These are phyloP conservation scores for Turnix velox DNA, from an alignment of 2,113 vertebrate species.

Conservation along the genomic window DNA sequence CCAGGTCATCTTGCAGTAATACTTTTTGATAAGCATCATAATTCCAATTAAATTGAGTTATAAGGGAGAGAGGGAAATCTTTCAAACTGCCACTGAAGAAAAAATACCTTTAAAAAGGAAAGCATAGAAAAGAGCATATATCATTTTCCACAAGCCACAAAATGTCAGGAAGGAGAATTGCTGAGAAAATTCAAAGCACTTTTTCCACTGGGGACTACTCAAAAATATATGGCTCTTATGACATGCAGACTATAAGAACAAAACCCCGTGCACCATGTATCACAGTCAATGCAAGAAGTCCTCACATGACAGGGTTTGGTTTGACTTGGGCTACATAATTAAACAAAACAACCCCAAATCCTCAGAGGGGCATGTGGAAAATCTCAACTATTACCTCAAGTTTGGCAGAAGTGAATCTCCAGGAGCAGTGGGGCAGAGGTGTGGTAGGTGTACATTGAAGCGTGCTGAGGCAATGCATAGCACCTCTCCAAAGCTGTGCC, in stretches of 20 bases:
- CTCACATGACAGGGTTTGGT: background rate
- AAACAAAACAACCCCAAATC: background rate
- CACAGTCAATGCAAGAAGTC: background rate
- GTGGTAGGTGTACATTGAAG: background rate
- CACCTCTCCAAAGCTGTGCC: background rate
- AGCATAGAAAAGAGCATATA: background rate
- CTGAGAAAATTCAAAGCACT: background rate
- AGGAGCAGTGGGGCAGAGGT: background rate
- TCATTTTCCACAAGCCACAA: background rate
- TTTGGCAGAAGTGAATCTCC: background rate
- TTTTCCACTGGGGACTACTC: background rate
- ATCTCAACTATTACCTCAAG: no score
- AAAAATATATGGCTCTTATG: accelerated
- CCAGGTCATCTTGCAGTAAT: conserved; percentile 55
- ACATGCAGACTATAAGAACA: background rate
- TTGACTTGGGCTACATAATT: background rate
- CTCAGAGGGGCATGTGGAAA: background rate
- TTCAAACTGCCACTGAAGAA: conserved; percentile 1
- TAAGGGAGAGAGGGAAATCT: background rate
- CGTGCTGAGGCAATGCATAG: background rate
- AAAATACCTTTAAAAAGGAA: background rate
- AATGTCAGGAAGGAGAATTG: background rate
- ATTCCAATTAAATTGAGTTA: conserved; percentile 54
- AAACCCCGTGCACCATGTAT: no score
- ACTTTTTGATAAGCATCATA: conserved; percentile 52